A percentile compares a stretch with the other conserved stretches of the same genome.
phyloP scores from a whole-genome alignment of 2,888 invertebrate genomes.

The Megamerina dolium region DNA sequence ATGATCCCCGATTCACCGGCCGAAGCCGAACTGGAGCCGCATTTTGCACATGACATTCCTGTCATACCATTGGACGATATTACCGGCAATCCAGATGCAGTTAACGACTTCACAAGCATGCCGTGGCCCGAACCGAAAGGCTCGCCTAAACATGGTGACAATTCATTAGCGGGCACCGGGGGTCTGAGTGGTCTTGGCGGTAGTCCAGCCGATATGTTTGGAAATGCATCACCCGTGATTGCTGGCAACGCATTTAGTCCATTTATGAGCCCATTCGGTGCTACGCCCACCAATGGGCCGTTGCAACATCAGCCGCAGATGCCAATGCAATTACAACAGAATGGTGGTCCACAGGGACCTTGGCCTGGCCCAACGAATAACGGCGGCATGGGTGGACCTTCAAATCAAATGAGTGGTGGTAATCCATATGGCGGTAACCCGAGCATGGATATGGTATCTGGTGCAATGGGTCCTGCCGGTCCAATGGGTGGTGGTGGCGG shows the following conservation, averaged over 20 bases:
- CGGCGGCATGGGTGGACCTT: slow-evolving; percentile 14
- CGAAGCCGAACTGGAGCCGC: slow-evolving; percentile 81
- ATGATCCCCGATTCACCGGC: slow-evolving; percentile 81
- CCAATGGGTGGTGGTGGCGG: slow-evolving; percentile 14
- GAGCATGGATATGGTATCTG: slow-evolving; percentile 11
- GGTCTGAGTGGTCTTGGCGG: slow-evolving; percentile 16
- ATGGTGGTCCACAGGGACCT: slow-evolving; percentile 1
- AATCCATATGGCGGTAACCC: slow-evolving; percentile 17
- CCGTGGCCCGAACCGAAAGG: slow-evolving; percentile 84
- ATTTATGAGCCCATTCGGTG: slow-evolving; percentile 36
- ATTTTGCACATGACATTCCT: slow-evolving; percentile 69
- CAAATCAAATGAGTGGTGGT: slow-evolving; percentile 18
- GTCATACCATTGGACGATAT: slow-evolving; percentile 85
- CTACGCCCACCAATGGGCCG: slow-evolving; percentile 16
- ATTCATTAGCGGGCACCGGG: slow-evolving; percentile 13
- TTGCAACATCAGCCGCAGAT: slow-evolving; percentile 16
- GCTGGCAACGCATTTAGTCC: slow-evolving; percentile 34
- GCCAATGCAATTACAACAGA: slow-evolving; percentile 17
- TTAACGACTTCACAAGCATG: slow-evolving; percentile 69
- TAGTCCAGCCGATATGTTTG: slow-evolving; percentile 22
- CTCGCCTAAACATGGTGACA: slow-evolving; percentile 50
- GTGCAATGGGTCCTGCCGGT: slow-evolving; percentile 8
- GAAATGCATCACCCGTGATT: slow-evolving; percentile 6
- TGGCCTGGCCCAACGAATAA: slow-evolving; percentile 8
- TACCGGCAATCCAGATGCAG: slow-evolving; percentile 72